Evolutionary conservation across 2,888 invertebrate species (phyloP).

Genomic region (Brachypalpus laphriformis): DNA sequence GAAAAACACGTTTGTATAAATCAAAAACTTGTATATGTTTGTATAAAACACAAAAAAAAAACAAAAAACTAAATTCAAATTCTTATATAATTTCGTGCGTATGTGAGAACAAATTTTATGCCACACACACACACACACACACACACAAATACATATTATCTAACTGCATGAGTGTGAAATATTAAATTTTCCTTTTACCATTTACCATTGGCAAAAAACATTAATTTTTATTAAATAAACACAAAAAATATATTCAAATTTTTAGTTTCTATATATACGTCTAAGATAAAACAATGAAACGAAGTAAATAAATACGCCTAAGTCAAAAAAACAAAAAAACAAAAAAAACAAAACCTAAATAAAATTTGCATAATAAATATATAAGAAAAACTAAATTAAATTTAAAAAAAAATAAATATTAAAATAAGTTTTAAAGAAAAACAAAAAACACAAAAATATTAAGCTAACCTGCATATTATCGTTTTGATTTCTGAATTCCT

Average conservation of each 20-base stretch:
- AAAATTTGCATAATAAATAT: constrained; percentile 35
- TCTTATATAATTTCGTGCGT: background rate
- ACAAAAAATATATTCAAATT: constrained; percentile 43
- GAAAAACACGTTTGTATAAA: constrained; percentile 15
- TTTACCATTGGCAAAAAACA: too few relatives aligned
- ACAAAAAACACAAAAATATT: constrained; percentile 46
- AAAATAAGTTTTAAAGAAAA: constrained; percentile 21
- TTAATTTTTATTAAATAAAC: constrained; percentile 6
- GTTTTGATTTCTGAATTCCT: constrained; percentile 30
- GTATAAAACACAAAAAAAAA: too few relatives aligned
- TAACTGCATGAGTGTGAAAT: constrained; percentile 23
- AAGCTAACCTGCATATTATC: constrained; percentile 42
- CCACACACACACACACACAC: too few relatives aligned
- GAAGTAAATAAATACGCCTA: constrained; percentile 61
- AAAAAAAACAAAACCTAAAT: too few relatives aligned
- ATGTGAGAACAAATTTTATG: background rate
- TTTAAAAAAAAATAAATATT: constrained; percentile 8
- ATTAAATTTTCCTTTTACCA: background rate
- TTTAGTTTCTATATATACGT: constrained; percentile 21
- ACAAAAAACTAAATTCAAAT: background rate
- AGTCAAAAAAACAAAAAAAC: constrained; percentile 45
- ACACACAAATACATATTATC: too few relatives aligned
- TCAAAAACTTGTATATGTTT: background rate
- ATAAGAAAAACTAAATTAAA: constrained; percentile 19
- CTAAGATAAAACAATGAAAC: constrained; percentile 43